Percentiles rank a stretch among this genome's conserved stretches.
phyloP scores from a whole-genome alignment of 2,797 vertebrate species.

The Sebastes miniatus region DNA sequence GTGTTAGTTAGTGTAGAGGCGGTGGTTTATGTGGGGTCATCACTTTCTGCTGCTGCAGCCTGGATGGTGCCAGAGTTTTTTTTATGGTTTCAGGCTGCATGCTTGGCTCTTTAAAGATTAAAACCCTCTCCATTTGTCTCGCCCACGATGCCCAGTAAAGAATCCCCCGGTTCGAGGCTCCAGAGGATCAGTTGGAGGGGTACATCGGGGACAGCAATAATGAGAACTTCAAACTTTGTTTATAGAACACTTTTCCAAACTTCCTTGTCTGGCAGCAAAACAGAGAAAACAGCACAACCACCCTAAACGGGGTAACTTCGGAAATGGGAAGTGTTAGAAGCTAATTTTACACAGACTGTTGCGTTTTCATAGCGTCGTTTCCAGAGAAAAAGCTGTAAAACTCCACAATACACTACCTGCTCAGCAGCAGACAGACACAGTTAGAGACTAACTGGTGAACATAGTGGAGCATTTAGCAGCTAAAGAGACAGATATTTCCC shows the following conservation, averaged over 20 bases:
- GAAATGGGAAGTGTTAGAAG: background rate
- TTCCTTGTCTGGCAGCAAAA: background rate
- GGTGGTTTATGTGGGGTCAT: background rate
- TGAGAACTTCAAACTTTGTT: conserved; percentile 5
- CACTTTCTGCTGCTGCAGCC: background rate
- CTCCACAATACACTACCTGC: too few species aligned
- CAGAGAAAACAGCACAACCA: background rate
- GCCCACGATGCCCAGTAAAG: background rate
- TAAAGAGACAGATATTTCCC: too few species aligned
- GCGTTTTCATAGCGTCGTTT: too few species aligned
- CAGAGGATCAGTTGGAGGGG: background rate
- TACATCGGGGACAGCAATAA: background rate
- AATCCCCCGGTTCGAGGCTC: background rate
- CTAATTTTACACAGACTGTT: background rate
- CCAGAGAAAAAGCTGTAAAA: too few species aligned
- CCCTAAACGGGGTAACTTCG: background rate
- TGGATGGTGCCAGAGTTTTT: background rate
- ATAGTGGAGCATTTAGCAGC: too few species aligned
- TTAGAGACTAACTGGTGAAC: too few species aligned
- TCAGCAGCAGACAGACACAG: too few species aligned
- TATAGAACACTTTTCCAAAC: background rate
- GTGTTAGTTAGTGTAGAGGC: background rate
- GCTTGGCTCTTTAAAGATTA: conserved; percentile 38
- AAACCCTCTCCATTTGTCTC: background rate
- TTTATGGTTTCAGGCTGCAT: conserved; percentile 2